phyloP scores from a whole-genome alignment of 2,113 vertebrate genomes.

The Halichoerus grypus region DNA sequence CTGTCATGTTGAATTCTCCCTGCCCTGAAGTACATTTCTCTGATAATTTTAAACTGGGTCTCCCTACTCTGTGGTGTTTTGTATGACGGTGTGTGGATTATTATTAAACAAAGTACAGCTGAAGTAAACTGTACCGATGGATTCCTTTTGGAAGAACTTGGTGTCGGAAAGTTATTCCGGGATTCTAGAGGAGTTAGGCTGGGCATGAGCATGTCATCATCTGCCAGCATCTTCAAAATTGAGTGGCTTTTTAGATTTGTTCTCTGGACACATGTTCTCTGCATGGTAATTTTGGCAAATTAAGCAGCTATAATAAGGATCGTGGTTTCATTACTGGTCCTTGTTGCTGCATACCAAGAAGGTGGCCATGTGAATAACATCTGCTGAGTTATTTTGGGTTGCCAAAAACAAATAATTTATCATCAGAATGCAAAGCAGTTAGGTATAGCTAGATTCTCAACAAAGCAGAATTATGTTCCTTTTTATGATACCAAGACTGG shows the following conservation, averaged over 20 bases:
- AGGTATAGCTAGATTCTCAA: slow-evolving; percentile 48
- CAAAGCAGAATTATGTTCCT: background rate
- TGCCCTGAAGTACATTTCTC: slow-evolving; percentile 2
- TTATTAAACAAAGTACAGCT: background rate
- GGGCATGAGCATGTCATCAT: rapidly evolving
- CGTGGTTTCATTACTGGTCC: slow-evolving; percentile 20
- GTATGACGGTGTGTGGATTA: background rate
- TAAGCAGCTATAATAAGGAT: slow-evolving; percentile 50
- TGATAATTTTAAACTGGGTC: background rate
- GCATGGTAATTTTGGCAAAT: slow-evolving; percentile 69
- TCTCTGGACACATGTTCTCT: slow-evolving; percentile 59
- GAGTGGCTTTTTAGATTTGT: slow-evolving; percentile 44
- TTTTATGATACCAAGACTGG: background rate
- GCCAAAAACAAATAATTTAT: slow-evolving; percentile 76
- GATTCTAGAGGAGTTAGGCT: background rate
- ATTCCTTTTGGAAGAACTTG: background rate
- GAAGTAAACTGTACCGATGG: background rate
- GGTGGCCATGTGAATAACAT: slow-evolving; percentile 72
- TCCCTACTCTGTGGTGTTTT: background rate
- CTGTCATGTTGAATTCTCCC: background rate
- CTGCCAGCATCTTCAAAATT: slow-evolving; percentile 32
- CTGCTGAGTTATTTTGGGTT: slow-evolving; percentile 80
- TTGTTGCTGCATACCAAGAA: slow-evolving; percentile 71
- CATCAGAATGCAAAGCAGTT: slow-evolving; percentile 70
- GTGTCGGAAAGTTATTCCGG: background rate